These are phyloP conservation scores for Sarcophaga subvicina DNA, from an alignment of 2,888 invertebrate species.

Conservation along the genomic window DNA sequence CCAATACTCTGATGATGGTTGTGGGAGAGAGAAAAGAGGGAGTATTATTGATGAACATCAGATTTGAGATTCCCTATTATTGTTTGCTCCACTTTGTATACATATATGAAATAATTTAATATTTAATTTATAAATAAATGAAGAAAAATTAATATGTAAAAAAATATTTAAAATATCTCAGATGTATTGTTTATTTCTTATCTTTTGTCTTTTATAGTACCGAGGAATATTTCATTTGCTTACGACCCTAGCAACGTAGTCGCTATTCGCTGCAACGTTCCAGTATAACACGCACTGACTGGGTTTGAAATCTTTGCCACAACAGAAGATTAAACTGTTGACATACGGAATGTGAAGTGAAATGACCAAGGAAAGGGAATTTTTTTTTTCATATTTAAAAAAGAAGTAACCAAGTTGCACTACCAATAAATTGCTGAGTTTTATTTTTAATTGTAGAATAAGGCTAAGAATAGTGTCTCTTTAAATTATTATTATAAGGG, in stretches of 20 bases:
- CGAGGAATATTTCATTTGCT: slow-evolving; percentile 79
- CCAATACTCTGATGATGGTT: too few species aligned
- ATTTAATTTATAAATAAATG: too few species aligned
- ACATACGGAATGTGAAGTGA: too few species aligned
- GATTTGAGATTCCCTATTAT: too few species aligned
- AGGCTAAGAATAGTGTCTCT: background rate
- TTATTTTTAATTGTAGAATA: background rate
- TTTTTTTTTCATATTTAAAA: background rate
- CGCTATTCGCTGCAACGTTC: slow-evolving; percentile 71
- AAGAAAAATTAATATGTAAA: too few species aligned
- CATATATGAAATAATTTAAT: too few species aligned
- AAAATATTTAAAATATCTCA: too few species aligned
- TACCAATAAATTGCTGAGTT: slow-evolving; percentile 32
- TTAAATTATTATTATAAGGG: background rate
- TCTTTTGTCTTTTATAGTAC: slow-evolving; percentile 73
- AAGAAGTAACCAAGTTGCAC: slow-evolving; percentile 25
- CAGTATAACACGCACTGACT: slow-evolving; percentile 74
- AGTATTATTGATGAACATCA: too few species aligned
- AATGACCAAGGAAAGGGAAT: background rate
- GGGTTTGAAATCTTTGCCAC: slow-evolving; percentile 71
- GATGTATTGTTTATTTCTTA: background rate
- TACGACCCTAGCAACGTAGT: slow-evolving; percentile 76
- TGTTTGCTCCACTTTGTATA: too few species aligned
- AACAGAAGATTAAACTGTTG: too few species aligned
- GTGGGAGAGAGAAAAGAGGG: too few species aligned